Evolutionary conservation across 2,797 vertebrate species (phyloP), one percentile per base, ranked within the genome.

Genomic region (Sebastes nivosus): DNA sequence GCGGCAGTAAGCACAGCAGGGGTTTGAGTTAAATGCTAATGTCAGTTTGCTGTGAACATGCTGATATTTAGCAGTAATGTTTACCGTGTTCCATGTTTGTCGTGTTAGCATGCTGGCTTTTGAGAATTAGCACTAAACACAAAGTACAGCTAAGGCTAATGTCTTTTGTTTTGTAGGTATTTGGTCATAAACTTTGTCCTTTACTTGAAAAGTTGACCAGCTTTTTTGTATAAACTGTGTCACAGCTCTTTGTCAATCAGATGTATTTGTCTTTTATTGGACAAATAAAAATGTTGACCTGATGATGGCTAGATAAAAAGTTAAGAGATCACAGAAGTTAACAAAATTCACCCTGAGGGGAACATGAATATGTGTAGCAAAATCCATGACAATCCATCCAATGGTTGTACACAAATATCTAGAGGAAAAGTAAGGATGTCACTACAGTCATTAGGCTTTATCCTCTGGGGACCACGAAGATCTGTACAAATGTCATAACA

Each of bases 1-100:
- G 36, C 8, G n/a, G 76, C 60, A 32, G 22, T 4, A 42, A 20
- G n/a, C 13, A 25, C 36, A 50, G 46, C 46, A 50, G 18, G 18
- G 46, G 18, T 50, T 78, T 50, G 42, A 68, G 38, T 75, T 42
- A 72, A 72, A 67, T 34, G 63, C 34, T 57, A 25, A 69, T 34
- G 54, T 52, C 14, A 34, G 36, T 20, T 11, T 32, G 10, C 12
- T 54, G 36, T 46, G 63, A 30, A 46, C 14, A 68, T 0, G 3
- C 34, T 59, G 18, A 77, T 72, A 38, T 65, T 55, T 58, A 34
- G 8, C 24, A 38, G 5, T 8, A 1, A 50, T 25, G 8, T 58
- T 57, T 30, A 57, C 16, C 55, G 2, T 55, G 16, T 64, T 69
- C 46, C 7, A 38, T 36, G 18, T 52, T 27, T 25, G 60, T n/a